A percentile compares a stretch with the other conserved stretches of the same genome.
Evolutionary conservation across 2,888 invertebrate genomes (phyloP).

Genomic region (Subacronicta megacephala): DNA sequence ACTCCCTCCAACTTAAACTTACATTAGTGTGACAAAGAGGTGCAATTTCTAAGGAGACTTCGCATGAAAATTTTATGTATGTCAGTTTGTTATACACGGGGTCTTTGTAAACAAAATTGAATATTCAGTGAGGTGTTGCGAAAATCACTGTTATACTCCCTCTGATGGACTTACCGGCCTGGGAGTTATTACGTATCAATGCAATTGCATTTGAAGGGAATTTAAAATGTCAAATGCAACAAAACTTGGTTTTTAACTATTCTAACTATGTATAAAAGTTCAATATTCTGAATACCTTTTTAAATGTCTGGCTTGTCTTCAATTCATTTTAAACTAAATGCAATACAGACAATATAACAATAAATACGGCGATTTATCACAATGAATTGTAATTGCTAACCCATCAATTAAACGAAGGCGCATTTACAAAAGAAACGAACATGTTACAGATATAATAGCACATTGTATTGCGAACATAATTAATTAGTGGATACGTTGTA

Average conservation of each 20-base stretch:
- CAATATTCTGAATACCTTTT: too few relatives aligned
- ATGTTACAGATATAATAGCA: constrained; percentile 43
- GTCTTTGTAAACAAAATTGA: constrained; percentile 87
- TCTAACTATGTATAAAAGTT: too few relatives aligned
- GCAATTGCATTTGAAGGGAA: constrained; percentile 12
- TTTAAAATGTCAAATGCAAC: not conserved
- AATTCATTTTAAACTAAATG: not conserved
- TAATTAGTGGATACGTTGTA: constrained; percentile 34
- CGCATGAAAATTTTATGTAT: constrained; percentile 80
- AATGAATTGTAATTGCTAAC: constrained; percentile 44
- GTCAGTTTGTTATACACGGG: constrained; percentile 71
- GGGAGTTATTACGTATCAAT: constrained; percentile 59
- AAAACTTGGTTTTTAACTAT: too few relatives aligned
- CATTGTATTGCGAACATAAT: constrained; percentile 51
- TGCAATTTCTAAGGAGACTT: constrained; percentile 31
- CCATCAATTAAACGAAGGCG: constrained; percentile 29
- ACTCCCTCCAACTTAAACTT: constrained; percentile 33
- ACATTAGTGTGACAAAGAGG: constrained; percentile 32
- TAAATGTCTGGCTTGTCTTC: not conserved
- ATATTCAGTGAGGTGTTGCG: constrained; percentile 83
- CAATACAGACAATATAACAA: constrained; percentile 10
- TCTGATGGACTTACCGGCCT: constrained; percentile 65
- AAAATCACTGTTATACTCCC: constrained; percentile 82
- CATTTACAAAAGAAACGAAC: constrained; percentile 43
- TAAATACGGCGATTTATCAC: constrained; percentile 27